Percentiles rank a stretch among this genome's conserved stretches.
Conservation (phyloP, 2,113 vertebrate species). For the Nanorana parkeri region DNA sequence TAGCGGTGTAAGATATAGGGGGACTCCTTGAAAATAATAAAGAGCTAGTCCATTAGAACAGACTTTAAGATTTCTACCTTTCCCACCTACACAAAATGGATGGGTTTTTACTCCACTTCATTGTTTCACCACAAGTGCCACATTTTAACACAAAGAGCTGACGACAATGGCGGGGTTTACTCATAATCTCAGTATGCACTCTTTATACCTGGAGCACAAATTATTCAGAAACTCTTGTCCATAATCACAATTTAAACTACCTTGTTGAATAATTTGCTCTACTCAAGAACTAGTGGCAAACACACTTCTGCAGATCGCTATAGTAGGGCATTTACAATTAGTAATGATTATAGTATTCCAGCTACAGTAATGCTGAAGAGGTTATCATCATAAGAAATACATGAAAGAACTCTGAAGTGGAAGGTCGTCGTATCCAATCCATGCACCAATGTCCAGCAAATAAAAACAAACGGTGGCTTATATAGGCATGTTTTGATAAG, state of each 20-base stretch:
- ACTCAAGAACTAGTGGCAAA: conserved; percentile 25
- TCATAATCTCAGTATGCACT: conserved; percentile 8
- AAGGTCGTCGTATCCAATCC: background rate
- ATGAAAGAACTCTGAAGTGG: background rate
- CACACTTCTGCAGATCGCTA: conserved; percentile 3
- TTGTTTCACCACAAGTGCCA: background rate
- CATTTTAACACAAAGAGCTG: conserved; percentile 21
- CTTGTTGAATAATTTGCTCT: conserved; percentile 16
- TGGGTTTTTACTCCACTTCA: background rate
- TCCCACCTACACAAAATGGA: background rate
- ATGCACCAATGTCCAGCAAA: no score
- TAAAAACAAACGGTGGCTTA: no score
- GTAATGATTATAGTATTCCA: conserved; percentile 2
- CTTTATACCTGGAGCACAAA: background rate
- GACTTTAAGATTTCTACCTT: background rate
- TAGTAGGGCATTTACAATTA: conserved; percentile 21
- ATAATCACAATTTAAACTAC: conserved; percentile 22
- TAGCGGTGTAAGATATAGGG: no score
- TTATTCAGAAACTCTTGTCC: conserved; percentile 1
- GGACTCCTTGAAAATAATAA: no score
- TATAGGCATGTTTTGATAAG: no score
- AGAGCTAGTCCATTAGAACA: no score
- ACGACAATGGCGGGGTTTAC: conserved; percentile 12
- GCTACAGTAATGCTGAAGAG: background rate
- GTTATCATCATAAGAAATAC: background rate